Evolutionary conservation across 2,113 vertebrate genomes (phyloP).

Genomic region (Clarias batrachus): DNA sequence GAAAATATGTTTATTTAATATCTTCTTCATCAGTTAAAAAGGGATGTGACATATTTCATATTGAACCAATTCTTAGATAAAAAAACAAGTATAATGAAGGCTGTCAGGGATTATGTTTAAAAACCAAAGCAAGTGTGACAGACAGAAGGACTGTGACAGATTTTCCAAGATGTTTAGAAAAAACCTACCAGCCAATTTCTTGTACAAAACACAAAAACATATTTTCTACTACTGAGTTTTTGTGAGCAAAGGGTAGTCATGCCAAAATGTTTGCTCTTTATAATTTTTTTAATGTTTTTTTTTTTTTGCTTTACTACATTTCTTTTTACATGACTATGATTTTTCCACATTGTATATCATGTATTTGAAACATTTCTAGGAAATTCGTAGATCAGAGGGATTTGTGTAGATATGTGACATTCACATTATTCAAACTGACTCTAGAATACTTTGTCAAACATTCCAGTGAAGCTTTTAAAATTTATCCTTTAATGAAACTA

Average conservation of each 20-base stretch:
- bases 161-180: neutral
- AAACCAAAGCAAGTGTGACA: neutral
- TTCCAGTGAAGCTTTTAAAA: neutral
- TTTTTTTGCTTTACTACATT: neutral
- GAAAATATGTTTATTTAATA: neutral
- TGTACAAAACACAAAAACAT: neutral
- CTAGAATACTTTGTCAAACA: neutral
- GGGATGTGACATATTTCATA: neutral
- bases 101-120: neutral
- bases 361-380: neutral
- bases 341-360: neutral
- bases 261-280: constrained; percentile 20
- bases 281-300: neutral
- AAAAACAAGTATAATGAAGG: neutral
- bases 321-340: neutral
- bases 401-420: constrained; percentile 17
- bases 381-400: constrained; percentile 11
- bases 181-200: neutral
- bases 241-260: neutral
- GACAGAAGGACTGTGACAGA: neutral
- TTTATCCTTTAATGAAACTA: constrained; percentile 4
- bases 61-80: neutral
- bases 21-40: neutral
- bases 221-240: neutral
- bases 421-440: constrained; percentile 35